These are phyloP conservation scores for Gila orcuttii DNA, from an alignment of 2,113 vertebrate species.

Conservation along the genomic window DNA sequence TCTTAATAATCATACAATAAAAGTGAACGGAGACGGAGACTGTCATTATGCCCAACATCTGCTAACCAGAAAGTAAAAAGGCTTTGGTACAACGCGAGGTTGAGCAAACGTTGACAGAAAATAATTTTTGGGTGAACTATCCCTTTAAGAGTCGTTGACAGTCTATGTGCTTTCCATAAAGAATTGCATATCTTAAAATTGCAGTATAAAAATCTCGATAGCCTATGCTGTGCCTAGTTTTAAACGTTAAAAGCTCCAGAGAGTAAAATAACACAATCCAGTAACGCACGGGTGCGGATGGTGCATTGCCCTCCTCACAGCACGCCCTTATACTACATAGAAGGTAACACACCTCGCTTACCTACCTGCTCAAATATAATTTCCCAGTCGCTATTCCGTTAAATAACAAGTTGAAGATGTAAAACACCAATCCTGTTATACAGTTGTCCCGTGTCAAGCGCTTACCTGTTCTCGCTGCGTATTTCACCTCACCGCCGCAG, in stretches of 20 bases:
- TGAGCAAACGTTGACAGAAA: not conserved
- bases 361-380: slow-evolving; percentile 52
- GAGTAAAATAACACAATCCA: slow-evolving; percentile 31
- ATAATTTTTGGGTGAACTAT: not conserved
- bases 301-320: slow-evolving; percentile 59
- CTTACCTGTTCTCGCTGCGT: slow-evolving; percentile 82
- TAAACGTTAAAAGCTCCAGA: not conserved
- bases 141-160: not conserved
- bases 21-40: not conserved
- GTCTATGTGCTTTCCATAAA: not conserved
- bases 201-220: not conserved
- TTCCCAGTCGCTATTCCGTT: slow-evolving; percentile 21
- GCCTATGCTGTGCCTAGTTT: not conserved
- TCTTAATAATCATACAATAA: not conserved
- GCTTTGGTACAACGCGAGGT: not conserved
- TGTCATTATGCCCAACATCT: not conserved
- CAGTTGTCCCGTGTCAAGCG: slow-evolving; percentile 38
- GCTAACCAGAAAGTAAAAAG: not conserved
- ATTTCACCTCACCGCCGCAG: slow-evolving; percentile 75
- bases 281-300: slow-evolving; percentile 51
- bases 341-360: slow-evolving; percentile 51
- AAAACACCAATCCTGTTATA: slow-evolving; percentile 25
- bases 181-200: too few relatives aligned
- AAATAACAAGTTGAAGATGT: slow-evolving; percentile 38
- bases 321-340: slow-evolving; percentile 31